phyloP scores from a whole-genome alignment of 2,113 vertebrate species.

The Microcebus ravelobensis region DNA sequence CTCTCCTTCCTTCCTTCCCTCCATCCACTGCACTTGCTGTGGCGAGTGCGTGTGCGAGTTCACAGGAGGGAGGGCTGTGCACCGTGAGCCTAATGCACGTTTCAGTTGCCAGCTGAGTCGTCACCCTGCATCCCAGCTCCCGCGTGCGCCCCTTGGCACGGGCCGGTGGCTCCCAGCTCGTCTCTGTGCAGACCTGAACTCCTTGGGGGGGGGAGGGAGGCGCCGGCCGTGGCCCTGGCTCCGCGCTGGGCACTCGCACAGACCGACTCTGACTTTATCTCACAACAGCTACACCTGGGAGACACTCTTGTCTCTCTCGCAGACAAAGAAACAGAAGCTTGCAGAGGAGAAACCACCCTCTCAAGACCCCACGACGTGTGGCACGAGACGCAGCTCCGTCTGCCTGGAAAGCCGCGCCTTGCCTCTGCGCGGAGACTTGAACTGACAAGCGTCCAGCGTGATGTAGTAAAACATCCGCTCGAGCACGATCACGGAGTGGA shows the following conservation, averaged over 20 bases:
- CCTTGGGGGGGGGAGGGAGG: accelerated
- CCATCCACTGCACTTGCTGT: too few relatives aligned
- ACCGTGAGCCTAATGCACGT: accelerated
- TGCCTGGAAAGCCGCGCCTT: accelerated
- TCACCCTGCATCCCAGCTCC: not conserved
- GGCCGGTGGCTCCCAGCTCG: accelerated
- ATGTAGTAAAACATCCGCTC: not conserved
- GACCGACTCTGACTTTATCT: accelerated
- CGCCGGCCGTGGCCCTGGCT: accelerated
- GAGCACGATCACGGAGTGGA: not conserved
- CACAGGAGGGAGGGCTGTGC: accelerated
- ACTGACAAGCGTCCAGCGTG: accelerated
- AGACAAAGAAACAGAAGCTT: not conserved
- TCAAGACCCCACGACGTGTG: accelerated
- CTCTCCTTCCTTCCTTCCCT: too few relatives aligned
- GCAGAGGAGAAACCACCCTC: accelerated
- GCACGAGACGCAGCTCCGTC: accelerated
- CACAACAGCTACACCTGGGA: accelerated
- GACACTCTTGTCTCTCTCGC: not conserved
- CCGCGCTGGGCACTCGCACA: accelerated
- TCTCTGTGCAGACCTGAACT: not conserved
- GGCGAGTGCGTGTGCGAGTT: accelerated
- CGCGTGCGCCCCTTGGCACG: not conserved
- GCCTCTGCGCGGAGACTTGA: accelerated
- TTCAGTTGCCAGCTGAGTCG: accelerated